Evolutionary conservation across 2,888 invertebrate species (phyloP).

Genomic region (Drosophila merina): DNA sequence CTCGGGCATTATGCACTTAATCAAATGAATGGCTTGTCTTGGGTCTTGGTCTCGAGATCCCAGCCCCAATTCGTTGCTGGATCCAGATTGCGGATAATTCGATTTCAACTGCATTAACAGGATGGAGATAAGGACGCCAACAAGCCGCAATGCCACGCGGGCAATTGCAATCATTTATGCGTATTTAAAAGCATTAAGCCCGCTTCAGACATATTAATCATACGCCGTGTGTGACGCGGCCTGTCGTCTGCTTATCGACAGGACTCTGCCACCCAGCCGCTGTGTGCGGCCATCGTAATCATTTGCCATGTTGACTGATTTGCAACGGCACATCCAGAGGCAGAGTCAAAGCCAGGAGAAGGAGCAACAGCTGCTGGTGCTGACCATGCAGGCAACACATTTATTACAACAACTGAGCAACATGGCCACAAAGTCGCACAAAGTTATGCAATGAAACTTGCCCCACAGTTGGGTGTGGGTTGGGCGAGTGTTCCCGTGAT

Average conservation of each 20-base stretch:
- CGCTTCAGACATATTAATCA: conserved; percentile 61
- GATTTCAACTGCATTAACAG: conserved; percentile 46
- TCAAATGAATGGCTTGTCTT: conserved; percentile 27
- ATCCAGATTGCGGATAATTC: conserved; percentile 21
- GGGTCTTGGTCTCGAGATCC: conserved; percentile 15
- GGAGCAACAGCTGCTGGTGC: conserved; percentile 28
- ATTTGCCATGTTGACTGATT: conserved; percentile 52
- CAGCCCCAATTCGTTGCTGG: conserved; percentile 5
- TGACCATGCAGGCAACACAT: conserved; percentile 23
- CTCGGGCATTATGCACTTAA: conserved; percentile 19
- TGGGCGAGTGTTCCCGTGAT: conserved; percentile 16
- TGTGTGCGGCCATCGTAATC: conserved; percentile 19
- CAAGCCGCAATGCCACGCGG: conserved; percentile 8
- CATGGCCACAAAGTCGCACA: conserved; percentile 45
- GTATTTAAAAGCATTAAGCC: conserved; percentile 58
- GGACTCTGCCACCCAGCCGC: neutral
- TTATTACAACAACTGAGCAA: conserved; percentile 17
- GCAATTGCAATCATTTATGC: conserved; percentile 55
- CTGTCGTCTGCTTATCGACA: conserved; percentile 49
- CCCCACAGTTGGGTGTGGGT: conserved; percentile 3
- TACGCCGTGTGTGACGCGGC: conserved; percentile 49
- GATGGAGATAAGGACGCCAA: conserved; percentile 17
- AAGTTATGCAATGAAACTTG: conserved; percentile 51
- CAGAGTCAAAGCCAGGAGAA: neutral
- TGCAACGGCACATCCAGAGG: conserved; percentile 17